These are phyloP conservation scores for Bombus sylvicola DNA, from an alignment of 1,140 invertebrate genomes.

Conservation along the genomic window DNA sequence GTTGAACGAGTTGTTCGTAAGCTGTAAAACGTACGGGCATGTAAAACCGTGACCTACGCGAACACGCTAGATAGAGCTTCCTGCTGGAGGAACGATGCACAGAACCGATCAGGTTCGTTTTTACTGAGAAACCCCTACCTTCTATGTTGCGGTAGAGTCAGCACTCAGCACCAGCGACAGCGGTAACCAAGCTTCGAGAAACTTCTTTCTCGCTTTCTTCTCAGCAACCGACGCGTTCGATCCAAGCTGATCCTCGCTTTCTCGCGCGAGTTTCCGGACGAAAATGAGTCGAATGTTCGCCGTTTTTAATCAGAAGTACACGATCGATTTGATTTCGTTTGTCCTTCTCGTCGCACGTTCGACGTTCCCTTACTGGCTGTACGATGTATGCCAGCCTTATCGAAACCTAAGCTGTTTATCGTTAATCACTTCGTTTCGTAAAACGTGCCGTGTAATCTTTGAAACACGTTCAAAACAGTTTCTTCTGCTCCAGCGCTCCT, in stretches of 20 bases:
- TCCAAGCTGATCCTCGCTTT: neutral
- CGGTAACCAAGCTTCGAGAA: slow-evolving; percentile 41
- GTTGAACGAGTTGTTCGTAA: too few species aligned
- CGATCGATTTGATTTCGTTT: neutral
- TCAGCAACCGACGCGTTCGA: neutral
- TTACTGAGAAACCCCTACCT: neutral
- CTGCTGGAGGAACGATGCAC: neutral
- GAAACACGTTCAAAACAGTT: neutral
- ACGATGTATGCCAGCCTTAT: neutral
- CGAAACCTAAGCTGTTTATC: neutral
- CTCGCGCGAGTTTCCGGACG: neutral
- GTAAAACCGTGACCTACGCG: slow-evolving; percentile 7
- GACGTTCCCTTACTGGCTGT: neutral
- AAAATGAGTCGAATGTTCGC: neutral
- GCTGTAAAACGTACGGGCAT: neutral
- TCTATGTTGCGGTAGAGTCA: neutral
- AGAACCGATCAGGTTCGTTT: neutral
- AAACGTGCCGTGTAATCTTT: neutral
- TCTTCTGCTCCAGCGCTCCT: neutral
- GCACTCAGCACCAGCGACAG: neutral
- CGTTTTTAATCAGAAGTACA: neutral
- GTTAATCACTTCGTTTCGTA: neutral
- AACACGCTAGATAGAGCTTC: neutral
- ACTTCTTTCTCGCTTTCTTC: slow-evolving; percentile 33
- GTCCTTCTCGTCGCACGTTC: neutral